Evolutionary conservation across 1,140 invertebrate species (phyloP), one percentile per base, ranked within the genome.

Genomic region (Drosophila virilis): DNA sequence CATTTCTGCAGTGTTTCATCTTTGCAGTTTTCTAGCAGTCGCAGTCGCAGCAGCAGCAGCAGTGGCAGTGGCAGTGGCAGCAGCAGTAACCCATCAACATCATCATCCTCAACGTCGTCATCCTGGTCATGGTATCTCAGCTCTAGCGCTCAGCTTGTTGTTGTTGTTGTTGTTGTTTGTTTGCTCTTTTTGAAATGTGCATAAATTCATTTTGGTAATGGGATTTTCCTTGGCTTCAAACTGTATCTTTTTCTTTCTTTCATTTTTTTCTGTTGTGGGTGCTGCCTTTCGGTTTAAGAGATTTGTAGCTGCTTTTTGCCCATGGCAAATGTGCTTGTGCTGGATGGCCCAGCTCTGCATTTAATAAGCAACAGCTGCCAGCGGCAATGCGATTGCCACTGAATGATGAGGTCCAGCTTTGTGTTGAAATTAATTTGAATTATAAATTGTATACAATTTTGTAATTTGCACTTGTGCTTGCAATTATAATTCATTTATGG

Each of bases 151-250:
- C 57, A 22, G 28, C 51, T 45, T 60, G 48, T 68, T 82, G 83
- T 71, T 83, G 48, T 68, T 82, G 83, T 71, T 83, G 3, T 48
- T 48, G 46, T 68, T 82, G 83, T 79, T 83, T 86, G 79, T 77
- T 83, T 86, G 65, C 76, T 77, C 58, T 79, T 78, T 88, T 81
- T 81, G 75, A 86, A 77, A 86, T 86, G 83, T 86, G 83, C 83
- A 86, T 86, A 88, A 86, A 86, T 88, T 86, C 78, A 86, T 88
- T 86, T 86, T 62, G 83, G 78, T 86, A 88, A 86, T 86, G 79
- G 83, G 72, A 79, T 82, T 88, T 82, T 88, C 68, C 78, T 80
- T 77, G 77, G 59, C 57, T 77, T 60, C 59, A 0, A 13, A 17
- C 52, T 40, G 38, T 38, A 64, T 28, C 54, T 57, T 33, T 76